Base-by-base conservation (phyloP, 2,113 vertebrate genomes). In the Sinosuthora webbiana region DNA sequence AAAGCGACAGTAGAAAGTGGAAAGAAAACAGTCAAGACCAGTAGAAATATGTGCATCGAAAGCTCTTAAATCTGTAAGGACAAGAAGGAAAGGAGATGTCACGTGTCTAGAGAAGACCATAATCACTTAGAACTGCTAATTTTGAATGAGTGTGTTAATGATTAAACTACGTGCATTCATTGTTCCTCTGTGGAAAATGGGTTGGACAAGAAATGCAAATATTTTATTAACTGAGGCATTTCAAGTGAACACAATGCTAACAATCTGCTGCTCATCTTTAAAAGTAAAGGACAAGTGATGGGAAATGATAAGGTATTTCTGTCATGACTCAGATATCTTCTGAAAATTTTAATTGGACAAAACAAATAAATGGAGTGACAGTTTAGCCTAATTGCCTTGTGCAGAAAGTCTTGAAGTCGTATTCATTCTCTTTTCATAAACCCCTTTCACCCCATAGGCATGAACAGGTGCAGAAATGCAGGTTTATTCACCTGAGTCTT, bases 391-490 rank as follows among this genome's bases (percentile, higher is more conserved):
- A 89, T 4, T 56, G 21, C 5, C 24, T 47, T 53, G 13, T 45
- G 25, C 2, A 39, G 19, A 33, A 89, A 67, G 8, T 28, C 24
- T 60, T 10, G 39, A 39, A 27, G 25, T 42, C 6, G 62, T 69
- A 12, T 9, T 62, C 12, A 44, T 55, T 65, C n/a, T 49, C 10
- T 56, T 47, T 82, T 37, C 47, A 41, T 14, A 50, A 87, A 25
- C 20, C 4, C 12, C 6, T 73, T 14, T 63, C 27, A 47, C 5
- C 8, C 6, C 2, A 2, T 2, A 19, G 13, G 19, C 23, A 15
- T 45, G 35, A 68, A 35, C 44, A 73, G 37, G 3, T 73, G 23
- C 39, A 78, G 70, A 60, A 69, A 76, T 50, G 7, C 37, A 73
- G 10, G 2, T 64, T 65, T 30, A 59, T 71, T 63, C 35, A 81